Percentiles rank a stretch among this genome's conserved stretches.
These are phyloP conservation scores for Drosophila nigricruria DNA, from an alignment of 2,888 invertebrate genomes.

Conservation along the genomic window DNA sequence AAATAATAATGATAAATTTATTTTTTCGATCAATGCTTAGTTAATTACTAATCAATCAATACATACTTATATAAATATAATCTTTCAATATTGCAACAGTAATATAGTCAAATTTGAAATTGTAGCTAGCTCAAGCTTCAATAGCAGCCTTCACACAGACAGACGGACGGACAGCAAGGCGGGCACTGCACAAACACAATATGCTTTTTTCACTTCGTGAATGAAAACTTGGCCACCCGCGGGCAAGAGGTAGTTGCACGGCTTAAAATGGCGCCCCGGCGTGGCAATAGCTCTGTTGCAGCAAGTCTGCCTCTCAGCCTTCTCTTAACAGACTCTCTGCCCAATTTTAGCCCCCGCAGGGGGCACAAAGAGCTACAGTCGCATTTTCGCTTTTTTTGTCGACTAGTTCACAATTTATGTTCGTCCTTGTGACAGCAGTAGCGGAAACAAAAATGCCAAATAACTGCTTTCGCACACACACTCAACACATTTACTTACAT, in stretches of 20 bases:
- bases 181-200: too few relatives aligned
- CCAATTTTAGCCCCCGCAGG: background rate
- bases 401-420: constrained; percentile 66
- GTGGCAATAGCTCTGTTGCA: constrained; percentile 11
- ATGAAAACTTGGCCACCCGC: too few relatives aligned
- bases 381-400: constrained; percentile 27
- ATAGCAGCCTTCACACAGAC: background rate
- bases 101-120: too few relatives aligned
- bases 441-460: constrained; percentile 46
- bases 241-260: constrained; percentile 6
- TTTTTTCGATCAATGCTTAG: too few relatives aligned
- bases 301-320: background rate
- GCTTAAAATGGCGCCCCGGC: constrained; percentile 31
- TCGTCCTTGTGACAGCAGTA: constrained; percentile 61
- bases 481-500: background rate
- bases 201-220: too few relatives aligned
- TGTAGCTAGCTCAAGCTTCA: too few relatives aligned
- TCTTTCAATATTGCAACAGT: too few relatives aligned
- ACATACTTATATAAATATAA: too few relatives aligned
- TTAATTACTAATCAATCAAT: too few relatives aligned
- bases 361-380: constrained; percentile 45
- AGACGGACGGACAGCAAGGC: background rate
- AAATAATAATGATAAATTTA: too few relatives aligned
- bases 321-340: background rate
- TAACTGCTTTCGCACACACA: constrained; percentile 36